A percentile compares a stretch with the other conserved stretches of the same genome.
Conservation (phyloP, 1,140 invertebrate genomes). For the Drosophila parvula region DNA sequence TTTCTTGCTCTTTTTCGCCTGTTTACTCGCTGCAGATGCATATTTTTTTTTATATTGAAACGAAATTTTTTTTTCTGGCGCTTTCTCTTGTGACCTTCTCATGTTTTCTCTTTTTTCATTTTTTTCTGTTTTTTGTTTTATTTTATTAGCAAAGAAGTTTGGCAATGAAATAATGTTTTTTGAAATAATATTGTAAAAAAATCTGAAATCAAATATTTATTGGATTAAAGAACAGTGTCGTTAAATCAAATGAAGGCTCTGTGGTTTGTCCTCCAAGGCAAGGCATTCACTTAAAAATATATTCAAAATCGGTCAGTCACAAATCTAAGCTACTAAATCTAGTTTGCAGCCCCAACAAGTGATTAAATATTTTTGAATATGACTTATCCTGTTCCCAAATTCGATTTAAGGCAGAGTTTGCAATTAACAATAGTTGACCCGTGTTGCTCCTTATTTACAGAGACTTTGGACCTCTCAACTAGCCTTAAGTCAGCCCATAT, state of each 20-base stretch:
- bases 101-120: conserved; percentile 55
- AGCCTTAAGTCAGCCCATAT: too few relatives aligned
- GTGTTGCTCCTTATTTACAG: too few relatives aligned
- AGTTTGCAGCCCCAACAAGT: too few relatives aligned
- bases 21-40: conserved; percentile 52
- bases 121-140: conserved; percentile 20
- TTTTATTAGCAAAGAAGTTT: conserved; percentile 75
- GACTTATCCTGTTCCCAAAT: background rate
- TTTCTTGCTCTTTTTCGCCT: conserved; percentile 67
- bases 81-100: conserved; percentile 56
- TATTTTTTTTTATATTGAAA: conserved; percentile 62
- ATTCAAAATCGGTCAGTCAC: conserved; percentile 2
- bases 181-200: conserved; percentile 84
- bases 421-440: too few relatives aligned
- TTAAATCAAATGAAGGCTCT: conserved; percentile 35
- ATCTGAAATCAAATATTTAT: conserved; percentile 84
- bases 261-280: conserved; percentile 17
- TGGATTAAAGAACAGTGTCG: conserved; percentile 79
- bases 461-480: too few relatives aligned
- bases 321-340: background rate
- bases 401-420: background rate
- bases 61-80: conserved; percentile 66
- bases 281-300: background rate
- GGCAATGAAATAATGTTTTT: conserved; percentile 84
- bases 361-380: too few relatives aligned